Base-by-base conservation (phyloP, 2,888 invertebrate genomes). In the Amphipoea oculea region DNA sequence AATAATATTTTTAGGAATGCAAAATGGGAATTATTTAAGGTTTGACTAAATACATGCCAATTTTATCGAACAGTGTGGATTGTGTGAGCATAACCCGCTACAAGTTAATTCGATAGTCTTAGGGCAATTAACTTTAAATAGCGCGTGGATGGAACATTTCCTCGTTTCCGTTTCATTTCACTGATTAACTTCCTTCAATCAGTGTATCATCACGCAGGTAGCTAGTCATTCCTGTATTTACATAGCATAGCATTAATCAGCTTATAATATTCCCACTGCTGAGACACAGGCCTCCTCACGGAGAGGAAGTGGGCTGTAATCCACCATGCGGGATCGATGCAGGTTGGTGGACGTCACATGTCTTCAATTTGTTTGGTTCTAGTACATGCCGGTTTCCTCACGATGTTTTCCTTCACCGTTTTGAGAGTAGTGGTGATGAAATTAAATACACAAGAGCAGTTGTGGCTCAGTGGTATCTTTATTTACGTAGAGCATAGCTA, bases 141-240 rank as follows among this genome's bases (percentile, higher is more conserved):
- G 70, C 67, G 74, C 70, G 67, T 72, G 57, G 48, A n/a, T 62
- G 14, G 23, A 36, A 45, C 40, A 54, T 78, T 88, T 88, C 86
- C 88, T 73, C 20, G 81, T 84, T 86, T 84, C 82, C 84, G 80
- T 79, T 82, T 76, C 83, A 88, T 78, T 86, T 82, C 76, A 88
- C 80, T 74, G 70, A 48, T 63, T 73, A 66, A 68, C 82, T 84
- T 86, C 82, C 87, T 81, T 79, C 20, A 73, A 63, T 78, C 45
- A 65, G 1, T 54, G 69, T 57, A 62, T 73, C 63, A 72, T 81
- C 75, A 81, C 73, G 36, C 60, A 54, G 57, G 42, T 42, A 76
- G 11, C 11, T 17, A 73, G 11, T 45, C 0, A 73, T 40, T 70
- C 29, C 9, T 74, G 17, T 63, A 45, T 42, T 23, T 81, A 62